phyloP scores from a whole-genome alignment of 2,113 vertebrate species.

The Dunckerocampus dactyliophorus region DNA sequence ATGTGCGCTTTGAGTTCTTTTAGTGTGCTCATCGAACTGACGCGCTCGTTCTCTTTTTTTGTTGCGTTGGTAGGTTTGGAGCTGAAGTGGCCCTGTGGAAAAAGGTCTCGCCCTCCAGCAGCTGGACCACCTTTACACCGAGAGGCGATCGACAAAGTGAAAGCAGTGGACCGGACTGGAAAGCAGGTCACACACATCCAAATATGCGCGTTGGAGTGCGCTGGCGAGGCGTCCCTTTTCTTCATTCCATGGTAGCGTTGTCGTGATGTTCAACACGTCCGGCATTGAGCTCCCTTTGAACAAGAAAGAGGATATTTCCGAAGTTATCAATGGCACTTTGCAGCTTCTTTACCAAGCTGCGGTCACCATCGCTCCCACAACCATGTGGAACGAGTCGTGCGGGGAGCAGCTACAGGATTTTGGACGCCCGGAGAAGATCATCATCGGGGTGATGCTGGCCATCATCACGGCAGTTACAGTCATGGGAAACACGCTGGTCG shows the following conservation, averaged over 20 bases:
- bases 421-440: conserved; percentile 69
- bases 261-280: conserved; percentile 78
- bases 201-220: conserved; percentile 69
- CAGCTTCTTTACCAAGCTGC: conserved; percentile 48
- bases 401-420: conserved; percentile 69
- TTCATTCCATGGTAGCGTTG: conserved; percentile 36
- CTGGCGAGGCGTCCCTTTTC: conserved; percentile 67
- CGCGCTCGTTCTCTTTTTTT: conserved; percentile 13
- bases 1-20: background rate
- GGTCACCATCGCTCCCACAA: conserved; percentile 48
- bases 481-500: conserved; percentile 78
- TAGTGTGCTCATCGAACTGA: conserved; percentile 11
- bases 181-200: conserved; percentile 41
- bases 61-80: conserved; percentile 18
- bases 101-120: conserved; percentile 1
- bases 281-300: conserved; percentile 62
- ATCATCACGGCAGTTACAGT: conserved; percentile 76
- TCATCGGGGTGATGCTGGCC: conserved; percentile 74
- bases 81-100: background rate
- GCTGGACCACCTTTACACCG: conserved; percentile 16
- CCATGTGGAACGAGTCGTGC: conserved; percentile 73
- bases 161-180: conserved; percentile 37
- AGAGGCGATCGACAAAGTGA: conserved; percentile 9
- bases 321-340: conserved; percentile 69
- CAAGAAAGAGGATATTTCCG: conserved; percentile 60